A percentile compares a stretch with the other conserved stretches of the same genome.
These are phyloP conservation scores for Lumbricus terrestris DNA, from an alignment of 2,888 invertebrate genomes.

Conservation along the genomic window DNA sequence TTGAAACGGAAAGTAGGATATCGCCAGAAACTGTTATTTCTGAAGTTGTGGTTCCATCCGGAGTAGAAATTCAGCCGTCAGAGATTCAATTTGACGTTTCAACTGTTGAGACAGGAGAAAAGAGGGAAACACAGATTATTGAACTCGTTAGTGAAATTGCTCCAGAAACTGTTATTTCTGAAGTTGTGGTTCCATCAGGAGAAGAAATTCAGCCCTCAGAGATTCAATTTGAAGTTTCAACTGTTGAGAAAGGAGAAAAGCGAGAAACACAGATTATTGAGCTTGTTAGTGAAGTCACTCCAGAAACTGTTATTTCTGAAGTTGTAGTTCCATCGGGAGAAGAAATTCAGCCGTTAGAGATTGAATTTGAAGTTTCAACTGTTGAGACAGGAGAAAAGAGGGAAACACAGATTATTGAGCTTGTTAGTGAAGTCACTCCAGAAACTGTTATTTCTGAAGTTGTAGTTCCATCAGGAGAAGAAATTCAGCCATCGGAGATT, in stretches of 20 bases:
- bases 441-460: slow-evolving; percentile 22
- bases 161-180: slow-evolving; percentile 23
- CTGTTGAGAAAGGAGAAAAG: slow-evolving; percentile 25
- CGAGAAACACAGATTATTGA: slow-evolving; percentile 23
- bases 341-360: slow-evolving; percentile 25
- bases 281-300: slow-evolving; percentile 13
- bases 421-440: not conserved
- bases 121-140: slow-evolving; percentile 21
- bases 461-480: slow-evolving; percentile 20
- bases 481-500: slow-evolving; percentile 15
- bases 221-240: slow-evolving; percentile 30
- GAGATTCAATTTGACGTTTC: slow-evolving; percentile 24
- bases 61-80: slow-evolving; percentile 26
- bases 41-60: slow-evolving; percentile 21
- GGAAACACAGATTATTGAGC: slow-evolving; percentile 18
- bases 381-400: slow-evolving; percentile 6
- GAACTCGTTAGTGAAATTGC: slow-evolving; percentile 16
- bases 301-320: not conserved
- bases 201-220: slow-evolving; percentile 32
- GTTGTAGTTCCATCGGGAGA: slow-evolving; percentile 3
- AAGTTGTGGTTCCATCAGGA: slow-evolving; percentile 24
- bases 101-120: slow-evolving; percentile 25
- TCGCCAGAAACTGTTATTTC: slow-evolving; percentile 27
- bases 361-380: slow-evolving; percentile 23
- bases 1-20: slow-evolving; percentile 12